Evolutionary conservation across 2,797 vertebrate genomes (phyloP), one percentile per base, ranked within the genome.

Genomic region (Enteromius trimaculatus): DNA sequence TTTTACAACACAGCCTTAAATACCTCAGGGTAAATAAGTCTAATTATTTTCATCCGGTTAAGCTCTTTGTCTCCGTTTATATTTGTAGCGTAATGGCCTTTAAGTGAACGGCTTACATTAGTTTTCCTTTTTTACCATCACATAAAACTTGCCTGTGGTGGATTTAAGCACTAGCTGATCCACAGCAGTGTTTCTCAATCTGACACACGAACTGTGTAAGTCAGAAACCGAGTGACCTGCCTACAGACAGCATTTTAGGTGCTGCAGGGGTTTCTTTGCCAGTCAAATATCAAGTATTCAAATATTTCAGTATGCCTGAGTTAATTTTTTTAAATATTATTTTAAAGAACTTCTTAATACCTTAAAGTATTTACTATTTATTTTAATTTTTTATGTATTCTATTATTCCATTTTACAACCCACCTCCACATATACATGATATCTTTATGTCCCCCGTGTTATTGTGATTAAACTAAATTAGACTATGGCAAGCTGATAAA

Each of bases 31-130:
- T 68, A 69, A 76, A 84, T 79, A 82, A 79, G 75, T 84, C 44
- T 81, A 82, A 47, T 75, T 83, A 86, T 86, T 83, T 77, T 68
- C 81, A 77, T 77, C 51, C 74, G 83, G 77, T 86, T 81, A 87
- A 88, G 72, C 66, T 74, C 68, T 83, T 85, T 81, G 81, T 74
- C 51, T 34, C 17, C 51, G 34, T 81, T 80, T 84, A 87, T 85
- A 86, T 78, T 66, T 66, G 26, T 47, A 31, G 80, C 64, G 68
- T 86, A 82, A 83, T 79, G 70, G 84, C 37, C 78, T 80, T 85
- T 62, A 81, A 79, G 49, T 58, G 26, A 77, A 80, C 7, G 72
- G 39, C 47, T 42, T 44, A 14, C 42, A 31, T 75, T 83, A 77
- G 23, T 70, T 74, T 53, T 49, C 4, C 62, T n/a, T 37, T 49